Evolutionary conservation across 2,797 vertebrate species (phyloP), one percentile per base, ranked within the genome.

Genomic region (Pipistrellus kuhlii): DNA sequence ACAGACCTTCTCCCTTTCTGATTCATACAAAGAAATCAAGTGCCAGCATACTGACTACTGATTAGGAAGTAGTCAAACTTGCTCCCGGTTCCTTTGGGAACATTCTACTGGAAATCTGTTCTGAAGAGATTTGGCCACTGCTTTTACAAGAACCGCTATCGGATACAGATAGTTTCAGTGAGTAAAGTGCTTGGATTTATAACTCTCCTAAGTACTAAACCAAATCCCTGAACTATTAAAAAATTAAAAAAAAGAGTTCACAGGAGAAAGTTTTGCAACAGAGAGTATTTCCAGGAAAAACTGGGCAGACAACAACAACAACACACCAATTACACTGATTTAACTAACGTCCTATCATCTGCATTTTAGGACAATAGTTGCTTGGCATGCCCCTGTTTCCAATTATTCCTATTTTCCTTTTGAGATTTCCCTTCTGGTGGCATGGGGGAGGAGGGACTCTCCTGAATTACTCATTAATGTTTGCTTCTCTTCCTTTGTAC

Each of bases 231-330:
- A 88, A 94, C 51, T 85, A 93, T 90, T 85, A 13, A 30, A 44
- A 44, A 41, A n/a, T n/a, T 6, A 68, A 27, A 64, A 69, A 76
- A 59, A 53, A 35, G n/a, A 41, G 27, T 87, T 59, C 30, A 95
- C 21, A 55, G 32, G 30, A 92, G 57, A 62, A 85, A 93, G 53
- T 96, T 85, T 88, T 83, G 46, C 18, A 51, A 76, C 46, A 85
- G 78, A 86, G 13, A 69, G 18, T 68, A 89, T 92, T 93, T 96
- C 92, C 88, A 92, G 85, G 71, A 92, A 90, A 76, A 78, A 62
- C 76, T 64, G 78, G 73, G 51, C 64, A 73, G 30, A 51, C 57
- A 68, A 89, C 62, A 73, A 75, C 88, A 68, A 62, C 10, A 17
- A 41, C 55, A 48, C 25, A 44, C 32, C 23, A 35, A 48, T n/a